Percentiles rank a stretch among this genome's conserved stretches.
phyloP scores from a whole-genome alignment of 2,888 invertebrate genomes.

The Apodemia duryi region DNA sequence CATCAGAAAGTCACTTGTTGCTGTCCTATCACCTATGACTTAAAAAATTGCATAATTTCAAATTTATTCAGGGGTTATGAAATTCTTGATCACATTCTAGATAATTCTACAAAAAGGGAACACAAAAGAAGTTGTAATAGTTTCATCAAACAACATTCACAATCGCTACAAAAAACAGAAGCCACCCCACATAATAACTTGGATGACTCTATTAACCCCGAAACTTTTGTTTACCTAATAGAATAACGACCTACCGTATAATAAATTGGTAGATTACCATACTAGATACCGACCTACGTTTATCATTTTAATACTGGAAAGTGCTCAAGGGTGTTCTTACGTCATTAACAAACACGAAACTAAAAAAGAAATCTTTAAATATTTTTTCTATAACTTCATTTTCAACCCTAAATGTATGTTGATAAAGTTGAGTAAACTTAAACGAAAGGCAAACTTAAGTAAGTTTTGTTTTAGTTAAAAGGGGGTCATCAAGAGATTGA shows the following conservation, averaged over 20 bases:
- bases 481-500: conserved; percentile 49
- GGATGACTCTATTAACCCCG: conserved; percentile 71
- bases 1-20: too few relatives aligned
- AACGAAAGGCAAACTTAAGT: conserved; percentile 27
- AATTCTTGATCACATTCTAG: too few relatives aligned
- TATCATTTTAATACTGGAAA: conserved; percentile 75
- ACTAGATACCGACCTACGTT: conserved; percentile 65
- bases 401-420: conserved; percentile 20
- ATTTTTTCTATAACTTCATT: conserved; percentile 23
- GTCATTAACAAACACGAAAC: conserved; percentile 54
- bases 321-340: conserved; percentile 63
- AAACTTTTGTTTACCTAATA: conserved; percentile 74
- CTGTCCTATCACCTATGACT: too few relatives aligned
- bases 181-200: conserved; percentile 52
- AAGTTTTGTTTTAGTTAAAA: conserved; percentile 38
- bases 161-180: conserved; percentile 12
- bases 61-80: too few relatives aligned
- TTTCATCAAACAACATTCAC: conserved; percentile 11
- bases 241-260: conserved; percentile 76
- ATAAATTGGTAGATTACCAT: conserved; percentile 78
- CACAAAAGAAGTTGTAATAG: not conserved
- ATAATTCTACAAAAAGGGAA: not conserved
- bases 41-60: too few relatives aligned
- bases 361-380: conserved; percentile 27
- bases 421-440: conserved; percentile 22